Evolutionary conservation across 2,113 vertebrate species (phyloP), one percentile per base, ranked within the genome.

Genomic region (Equus quagga): DNA sequence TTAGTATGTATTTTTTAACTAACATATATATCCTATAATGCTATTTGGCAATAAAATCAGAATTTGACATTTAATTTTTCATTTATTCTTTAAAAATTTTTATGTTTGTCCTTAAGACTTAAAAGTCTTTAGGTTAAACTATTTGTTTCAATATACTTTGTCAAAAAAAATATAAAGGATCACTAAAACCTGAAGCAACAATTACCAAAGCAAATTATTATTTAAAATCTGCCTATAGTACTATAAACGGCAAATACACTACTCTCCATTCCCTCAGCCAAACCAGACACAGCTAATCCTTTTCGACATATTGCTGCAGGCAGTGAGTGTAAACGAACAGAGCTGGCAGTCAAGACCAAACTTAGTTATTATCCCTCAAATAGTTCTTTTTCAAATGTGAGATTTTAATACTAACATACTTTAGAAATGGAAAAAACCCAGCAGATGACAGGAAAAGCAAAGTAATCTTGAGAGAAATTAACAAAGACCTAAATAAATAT

Each of bases 31-130:
- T 9, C 8, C 44, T 69, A 72, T 75, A 69, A 44, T 75, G 84
- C 8, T 86, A 92, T 80, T 88, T 81, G 67, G 58, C 24, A 91
- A 64, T 33, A 92, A 92, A 96, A 67, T 64, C 58, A 94, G 72
- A 89, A 95, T 84, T 76, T 86, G 56, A 81, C 41, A 91, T 62
- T 75, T 44, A 93, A 69, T 62, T 95, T 91, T n/a, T 75, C 49
- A 90, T n/a, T 95, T 67, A 44, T 31, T 88, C 46, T 88, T 88
- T 86, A 67, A 78, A 97, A 64, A 28, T 76, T 44, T 93, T 79
- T 58, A 28, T 60, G 89, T 70, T 73, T 87, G 49, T 64, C 41
- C 26, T 79, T 94, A 84, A 70, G 36, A 78, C 3, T 88, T 84
- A 91, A n/a, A 84, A 58, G 26, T 70, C 64, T 80, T 86, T 92